Conservation (phyloP, 2,888 invertebrate species). For the Dolomedes plantarius region DNA sequence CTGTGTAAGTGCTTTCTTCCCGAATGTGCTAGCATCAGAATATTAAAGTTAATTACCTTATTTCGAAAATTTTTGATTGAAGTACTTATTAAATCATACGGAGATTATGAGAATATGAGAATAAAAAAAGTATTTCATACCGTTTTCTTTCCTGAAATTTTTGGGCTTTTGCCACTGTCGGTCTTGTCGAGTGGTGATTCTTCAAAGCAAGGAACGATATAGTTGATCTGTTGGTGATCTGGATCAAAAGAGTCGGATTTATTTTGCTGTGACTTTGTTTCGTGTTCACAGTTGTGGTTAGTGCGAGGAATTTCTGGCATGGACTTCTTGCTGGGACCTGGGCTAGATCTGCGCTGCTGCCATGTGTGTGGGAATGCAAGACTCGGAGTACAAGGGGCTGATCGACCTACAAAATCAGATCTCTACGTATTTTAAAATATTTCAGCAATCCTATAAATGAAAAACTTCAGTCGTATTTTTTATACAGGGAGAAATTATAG, state of each 20-base stretch:
- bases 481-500: no score
- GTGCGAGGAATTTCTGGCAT: constrained; percentile 5
- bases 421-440: no score
- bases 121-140: no score
- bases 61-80: no score
- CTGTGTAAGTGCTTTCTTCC: no score
- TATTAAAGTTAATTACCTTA: no score
- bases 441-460: no score
- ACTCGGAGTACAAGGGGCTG: constrained; percentile 64
- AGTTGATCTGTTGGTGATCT: constrained; percentile 37
- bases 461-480: no score
- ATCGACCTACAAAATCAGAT: constrained; percentile 41
- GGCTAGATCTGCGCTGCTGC: constrained; percentile 43
- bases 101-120: no score
- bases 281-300: neutral
- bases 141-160: constrained; percentile 18
- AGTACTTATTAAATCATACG: no score
- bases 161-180: constrained; percentile 23
- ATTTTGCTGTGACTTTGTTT: neutral
- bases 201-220: constrained; percentile 62
- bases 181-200: constrained; percentile 28
- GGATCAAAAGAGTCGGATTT: neutral
- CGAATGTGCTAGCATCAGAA: no score
- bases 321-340: constrained; percentile 43
- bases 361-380: constrained; percentile 56